phyloP scores from a whole-genome alignment of 2,888 invertebrate genomes.

The Blomia tropicalis region DNA sequence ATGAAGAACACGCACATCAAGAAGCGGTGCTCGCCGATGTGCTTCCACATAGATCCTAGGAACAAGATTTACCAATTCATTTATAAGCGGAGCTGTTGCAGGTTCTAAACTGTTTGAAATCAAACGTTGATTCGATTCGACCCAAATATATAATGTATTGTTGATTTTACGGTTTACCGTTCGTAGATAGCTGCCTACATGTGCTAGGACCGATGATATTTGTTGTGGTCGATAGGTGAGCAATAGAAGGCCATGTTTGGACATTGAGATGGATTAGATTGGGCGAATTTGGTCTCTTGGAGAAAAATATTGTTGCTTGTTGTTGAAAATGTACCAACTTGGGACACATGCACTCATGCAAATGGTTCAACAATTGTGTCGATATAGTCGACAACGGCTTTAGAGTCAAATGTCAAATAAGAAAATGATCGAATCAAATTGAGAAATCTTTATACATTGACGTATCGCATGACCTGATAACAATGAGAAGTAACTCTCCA shows the following conservation, averaged over 20 bases:
- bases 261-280: constrained; percentile 4
- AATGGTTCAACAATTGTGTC: not conserved
- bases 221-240: constrained; percentile 3
- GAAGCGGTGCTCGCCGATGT: constrained; percentile 23
- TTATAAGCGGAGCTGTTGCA: constrained; percentile 1
- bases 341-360: not conserved
- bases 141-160: constrained; percentile 26
- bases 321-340: not conserved
- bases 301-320: not conserved
- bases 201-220: not conserved
- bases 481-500: too few species aligned
- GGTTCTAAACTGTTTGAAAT: constrained; percentile 12
- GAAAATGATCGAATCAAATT: too few species aligned
- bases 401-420: too few species aligned
- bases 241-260: constrained; percentile 15
- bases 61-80: constrained; percentile 23
- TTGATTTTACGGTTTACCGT: constrained; percentile 22
- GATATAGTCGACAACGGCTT: not conserved
- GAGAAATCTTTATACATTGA: too few species aligned
- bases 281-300: not conserved
- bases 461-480: too few species aligned
- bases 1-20: constrained; percentile 28
- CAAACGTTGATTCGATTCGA: constrained; percentile 24
- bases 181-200: constrained; percentile 25
- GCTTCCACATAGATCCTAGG: constrained; percentile 28